phyloP scores from a whole-genome alignment of 2,888 invertebrate genomes.

The Perdita meconis region DNA sequence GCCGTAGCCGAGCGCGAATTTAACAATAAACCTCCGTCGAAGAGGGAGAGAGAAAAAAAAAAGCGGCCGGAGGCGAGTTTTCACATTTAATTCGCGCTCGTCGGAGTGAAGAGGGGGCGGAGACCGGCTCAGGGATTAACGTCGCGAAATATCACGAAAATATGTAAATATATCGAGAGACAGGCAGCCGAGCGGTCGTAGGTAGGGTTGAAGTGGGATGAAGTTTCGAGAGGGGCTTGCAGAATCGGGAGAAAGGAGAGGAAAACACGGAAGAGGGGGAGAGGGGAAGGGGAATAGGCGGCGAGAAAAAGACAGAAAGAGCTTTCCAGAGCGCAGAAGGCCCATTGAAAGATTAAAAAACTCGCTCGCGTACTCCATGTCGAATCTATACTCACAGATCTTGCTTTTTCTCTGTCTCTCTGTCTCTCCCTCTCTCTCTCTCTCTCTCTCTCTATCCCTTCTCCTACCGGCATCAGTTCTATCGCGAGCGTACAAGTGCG shows the following conservation, averaged over 20 bases:
- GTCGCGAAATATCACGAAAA: conserved; percentile 79
- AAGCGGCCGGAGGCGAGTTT: conserved; percentile 73
- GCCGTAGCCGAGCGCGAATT: conserved; percentile 73
- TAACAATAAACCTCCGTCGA: conserved; percentile 72
- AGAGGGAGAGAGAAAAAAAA: conserved; percentile 54
- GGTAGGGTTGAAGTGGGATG: conserved; percentile 68
- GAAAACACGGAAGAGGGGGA: conserved; percentile 3
- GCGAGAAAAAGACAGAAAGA: conserved; percentile 32
- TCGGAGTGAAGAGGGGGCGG: conserved; percentile 60
- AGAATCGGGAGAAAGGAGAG: conserved; percentile 57
- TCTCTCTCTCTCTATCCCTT: not conserved
- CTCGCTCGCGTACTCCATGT: conserved; percentile 70
- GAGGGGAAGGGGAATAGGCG: conserved; percentile 11
- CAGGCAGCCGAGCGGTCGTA: conserved; percentile 61
- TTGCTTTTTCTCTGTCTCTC: conserved; percentile 20
- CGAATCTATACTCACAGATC: conserved; percentile 70
- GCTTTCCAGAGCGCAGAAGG: conserved; percentile 69
- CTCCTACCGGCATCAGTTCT: no score
- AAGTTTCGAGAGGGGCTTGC: conserved; percentile 68
- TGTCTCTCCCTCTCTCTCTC: not conserved
- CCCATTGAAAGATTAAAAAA: conserved; percentile 78
- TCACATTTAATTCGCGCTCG: conserved; percentile 78
- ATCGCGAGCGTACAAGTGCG: conserved; percentile 54
- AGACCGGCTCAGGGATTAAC: conserved; percentile 76
- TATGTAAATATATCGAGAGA: conserved; percentile 79